Evolutionary conservation across 2,888 invertebrate species (phyloP), one percentile per base, ranked within the genome.

Genomic region (Lysandra bellargus): DNA sequence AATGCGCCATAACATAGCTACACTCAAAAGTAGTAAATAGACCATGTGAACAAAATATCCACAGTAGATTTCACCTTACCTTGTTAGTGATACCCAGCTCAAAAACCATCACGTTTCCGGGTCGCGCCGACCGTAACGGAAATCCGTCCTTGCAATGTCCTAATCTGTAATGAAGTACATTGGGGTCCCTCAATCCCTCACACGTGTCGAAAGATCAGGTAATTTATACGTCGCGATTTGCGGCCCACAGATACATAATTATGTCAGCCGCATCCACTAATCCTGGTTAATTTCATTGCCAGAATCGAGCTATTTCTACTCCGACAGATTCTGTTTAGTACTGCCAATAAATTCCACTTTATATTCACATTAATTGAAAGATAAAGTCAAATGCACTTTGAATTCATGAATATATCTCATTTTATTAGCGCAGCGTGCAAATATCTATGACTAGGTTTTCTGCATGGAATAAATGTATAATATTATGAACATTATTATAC

Each of bases 271-370:
- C 6, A 6, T 69, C 23, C 7, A 74, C 12, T 74, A 74, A 74
- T 74, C 74, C 74, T 74, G 74, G 74, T 74, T 74, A 74, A 74
- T 74, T 23, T 74, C 40, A 44, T 74, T 40, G 74, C 74, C 74
- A 44, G 37, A 69, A 33, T 37, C 69, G 33, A 69, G 33, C 69
- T 69, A 69, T 69, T 69, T 69, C 37, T 33, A 69, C 12, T 37
- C 69, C 69, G 6, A 37, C 37, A 14, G 33, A 69, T 69, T 69
- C 69, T 33, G 69, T 69, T 69, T 37, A 69, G 69, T 69, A 17
- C 69, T 37, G 37, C 33, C 33, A 69, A 69, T 69, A 69, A 69
- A 69, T 5, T 69, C 14, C 69, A 37, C 69, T 69, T 69, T 69
- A 69, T 69, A 69, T 37, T 69, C 33, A 14, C 69, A 69, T 69